Percentiles rank a stretch among this genome's conserved stretches.
phyloP scores from a whole-genome alignment of 2,888 invertebrate genomes.

The Volucella bombylans region DNA sequence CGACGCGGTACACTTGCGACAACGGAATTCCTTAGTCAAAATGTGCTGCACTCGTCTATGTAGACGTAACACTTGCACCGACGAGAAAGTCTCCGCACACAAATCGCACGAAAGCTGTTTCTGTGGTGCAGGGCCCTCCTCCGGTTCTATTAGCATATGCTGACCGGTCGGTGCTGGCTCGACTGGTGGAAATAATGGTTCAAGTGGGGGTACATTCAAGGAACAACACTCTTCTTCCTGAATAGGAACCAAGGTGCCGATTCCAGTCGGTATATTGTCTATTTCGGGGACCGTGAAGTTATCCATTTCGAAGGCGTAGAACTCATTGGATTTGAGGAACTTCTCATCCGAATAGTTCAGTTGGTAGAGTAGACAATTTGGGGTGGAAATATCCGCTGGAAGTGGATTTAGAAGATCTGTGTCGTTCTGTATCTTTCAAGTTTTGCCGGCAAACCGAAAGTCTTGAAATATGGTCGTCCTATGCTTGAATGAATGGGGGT shows the following conservation, averaged over 20 bases:
- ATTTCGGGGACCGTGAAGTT: slow-evolving; percentile 57
- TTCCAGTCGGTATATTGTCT: slow-evolving; percentile 33
- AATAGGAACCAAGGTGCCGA: slow-evolving; percentile 49
- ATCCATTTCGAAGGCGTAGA: slow-evolving; percentile 57
- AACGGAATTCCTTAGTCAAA: slow-evolving; percentile 66
- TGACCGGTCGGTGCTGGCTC: neutral
- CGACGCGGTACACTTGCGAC: slow-evolving; percentile 63
- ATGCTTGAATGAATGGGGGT: neutral
- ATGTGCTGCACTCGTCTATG: slow-evolving; percentile 67
- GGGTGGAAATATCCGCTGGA: slow-evolving; percentile 51
- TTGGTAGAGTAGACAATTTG: slow-evolving; percentile 52
- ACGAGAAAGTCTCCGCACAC: slow-evolving; percentile 42
- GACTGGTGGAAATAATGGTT: slow-evolving; percentile 46
- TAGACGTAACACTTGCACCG: slow-evolving; percentile 51
- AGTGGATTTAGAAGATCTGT: slow-evolving; percentile 55
- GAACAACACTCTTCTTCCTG: slow-evolving; percentile 44
- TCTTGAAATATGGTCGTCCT: slow-evolving; percentile 11
- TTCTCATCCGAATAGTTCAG: slow-evolving; percentile 51
- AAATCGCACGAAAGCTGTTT: slow-evolving; percentile 54
- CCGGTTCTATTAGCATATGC: neutral
- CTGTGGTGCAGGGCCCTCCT: neutral
- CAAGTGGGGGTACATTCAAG: slow-evolving; percentile 29
- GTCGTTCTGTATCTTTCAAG: slow-evolving; percentile 51
- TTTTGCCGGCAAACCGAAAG: neutral
- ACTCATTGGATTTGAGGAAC: slow-evolving; percentile 44